Evolutionary conservation across 2,888 invertebrate species (phyloP).

Genomic region (Caenorhabditis sp.): DNA sequence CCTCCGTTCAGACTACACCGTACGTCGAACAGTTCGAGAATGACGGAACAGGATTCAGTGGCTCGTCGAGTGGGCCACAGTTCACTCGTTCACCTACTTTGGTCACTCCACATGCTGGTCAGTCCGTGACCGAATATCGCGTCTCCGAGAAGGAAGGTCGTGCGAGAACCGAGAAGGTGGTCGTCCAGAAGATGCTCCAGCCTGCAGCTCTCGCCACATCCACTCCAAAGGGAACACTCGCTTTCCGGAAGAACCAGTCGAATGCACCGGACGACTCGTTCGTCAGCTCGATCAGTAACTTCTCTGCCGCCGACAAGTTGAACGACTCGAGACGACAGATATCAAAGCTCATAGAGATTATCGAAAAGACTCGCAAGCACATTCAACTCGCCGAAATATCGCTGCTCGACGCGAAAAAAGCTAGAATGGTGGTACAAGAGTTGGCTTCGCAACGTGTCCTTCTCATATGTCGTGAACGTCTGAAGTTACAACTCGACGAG

Average conservation of each 20-base stretch:
- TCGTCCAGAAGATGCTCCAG: constrained; percentile 45
- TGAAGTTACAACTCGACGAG: constrained; percentile 64
- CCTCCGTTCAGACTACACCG: constrained; percentile 23
- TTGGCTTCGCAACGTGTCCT: constrained; percentile 64
- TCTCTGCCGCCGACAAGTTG: constrained; percentile 61
- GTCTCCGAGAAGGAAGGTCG: constrained; percentile 59
- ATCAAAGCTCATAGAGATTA: constrained; percentile 56
- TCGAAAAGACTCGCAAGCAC: constrained; percentile 66
- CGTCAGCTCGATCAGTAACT: constrained; percentile 67
- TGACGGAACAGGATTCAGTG: constrained; percentile 48
- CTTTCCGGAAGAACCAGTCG: constrained; percentile 30
- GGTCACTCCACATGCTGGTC: constrained; percentile 65
- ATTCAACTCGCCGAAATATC: constrained; percentile 66
- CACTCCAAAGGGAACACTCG: constrained; percentile 63
- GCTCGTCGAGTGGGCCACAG: constrained; percentile 41
- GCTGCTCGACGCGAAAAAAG: constrained; percentile 60
- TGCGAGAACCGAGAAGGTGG: constrained; percentile 57
- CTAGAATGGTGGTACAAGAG: constrained; percentile 65
- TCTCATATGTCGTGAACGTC: constrained; percentile 65
- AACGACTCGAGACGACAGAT: constrained; percentile 61
- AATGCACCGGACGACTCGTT: constrained; percentile 64
- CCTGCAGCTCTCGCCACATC: constrained; percentile 65
- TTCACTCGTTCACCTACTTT: constrained; percentile 61
- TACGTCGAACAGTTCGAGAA: constrained; percentile 48
- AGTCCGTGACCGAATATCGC: constrained; percentile 62